Conservation (phyloP, 2,797 vertebrate genomes). For the Micromesistius poutassou region DNA sequence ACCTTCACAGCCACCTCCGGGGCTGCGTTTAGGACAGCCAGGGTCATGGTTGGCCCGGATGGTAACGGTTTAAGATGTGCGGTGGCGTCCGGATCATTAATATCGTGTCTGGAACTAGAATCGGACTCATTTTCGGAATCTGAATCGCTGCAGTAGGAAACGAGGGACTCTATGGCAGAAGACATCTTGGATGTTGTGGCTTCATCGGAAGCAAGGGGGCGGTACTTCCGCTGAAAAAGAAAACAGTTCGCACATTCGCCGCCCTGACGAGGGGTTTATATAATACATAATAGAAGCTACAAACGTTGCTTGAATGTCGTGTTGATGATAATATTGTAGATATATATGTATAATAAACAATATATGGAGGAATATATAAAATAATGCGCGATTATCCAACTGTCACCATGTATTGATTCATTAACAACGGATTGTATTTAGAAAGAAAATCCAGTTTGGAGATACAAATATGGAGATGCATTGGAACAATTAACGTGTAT, state of each 20-base stretch:
- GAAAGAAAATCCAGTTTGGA: not conserved
- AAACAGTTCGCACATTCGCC: too few species aligned
- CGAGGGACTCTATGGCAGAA: slow-evolving; percentile 78
- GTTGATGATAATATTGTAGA: not conserved
- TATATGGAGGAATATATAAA: not conserved
- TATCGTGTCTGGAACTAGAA: slow-evolving; percentile 36
- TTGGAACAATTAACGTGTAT: not conserved
- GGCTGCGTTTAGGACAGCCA: slow-evolving; percentile 81
- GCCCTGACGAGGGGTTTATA: not conserved
- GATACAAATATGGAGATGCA: not conserved
- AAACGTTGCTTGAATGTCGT: not conserved
- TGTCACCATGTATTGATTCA: not conserved
- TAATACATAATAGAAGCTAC: not conserved
- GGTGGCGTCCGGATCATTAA: slow-evolving; percentile 62
- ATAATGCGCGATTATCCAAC: not conserved
- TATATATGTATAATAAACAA: not conserved
- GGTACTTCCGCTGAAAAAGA: slow-evolving; percentile 48
- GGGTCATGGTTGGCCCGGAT: slow-evolving; percentile 48
- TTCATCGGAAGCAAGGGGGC: slow-evolving; percentile 36
- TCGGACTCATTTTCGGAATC: slow-evolving; percentile 84
- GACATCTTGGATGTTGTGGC: slow-evolving; percentile 84
- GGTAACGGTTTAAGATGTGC: slow-evolving; percentile 67
- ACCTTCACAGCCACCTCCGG: slow-evolving; percentile 97
- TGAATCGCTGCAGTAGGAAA: slow-evolving; percentile 85
- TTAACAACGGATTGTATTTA: not conserved